These are phyloP conservation scores for Astropecten irregularis DNA, from an alignment of 53 echinoderm and acorn worm species.

Conservation along the genomic window DNA sequence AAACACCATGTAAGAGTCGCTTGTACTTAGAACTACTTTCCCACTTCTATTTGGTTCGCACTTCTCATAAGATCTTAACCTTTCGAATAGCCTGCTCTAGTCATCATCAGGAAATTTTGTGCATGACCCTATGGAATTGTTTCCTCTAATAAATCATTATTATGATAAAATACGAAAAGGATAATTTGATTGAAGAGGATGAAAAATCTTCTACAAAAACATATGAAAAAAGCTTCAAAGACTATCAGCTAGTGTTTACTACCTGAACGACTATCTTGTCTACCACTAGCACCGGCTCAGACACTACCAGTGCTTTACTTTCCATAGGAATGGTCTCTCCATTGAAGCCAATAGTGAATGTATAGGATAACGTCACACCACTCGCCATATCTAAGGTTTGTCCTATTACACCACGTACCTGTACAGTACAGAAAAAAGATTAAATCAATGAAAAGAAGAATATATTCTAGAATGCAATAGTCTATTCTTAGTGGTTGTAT, in stretches of 20 bases:
- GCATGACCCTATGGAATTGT: no score
- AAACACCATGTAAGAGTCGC: no score
- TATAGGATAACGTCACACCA: conserved; percentile 17
- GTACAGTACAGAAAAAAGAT: background rate
- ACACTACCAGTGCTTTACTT: conserved; percentile 18
- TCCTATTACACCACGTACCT: conserved; percentile 31
- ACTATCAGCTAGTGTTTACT: background rate
- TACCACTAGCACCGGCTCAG: conserved; percentile 47
- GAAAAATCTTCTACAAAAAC: no score
- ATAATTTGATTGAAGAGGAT: no score
- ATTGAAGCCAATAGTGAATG: conserved; percentile 44
- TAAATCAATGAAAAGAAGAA: background rate
- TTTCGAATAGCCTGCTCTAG: no score
- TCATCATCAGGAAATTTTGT: no score
- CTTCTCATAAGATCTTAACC: no score
- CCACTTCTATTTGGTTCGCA: no score
- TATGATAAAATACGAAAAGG: no score
- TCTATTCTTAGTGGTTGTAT: background rate
- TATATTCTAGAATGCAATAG: background rate
- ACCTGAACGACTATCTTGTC: conserved; percentile 38
- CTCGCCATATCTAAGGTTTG: conserved; percentile 1
- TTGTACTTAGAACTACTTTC: no score
- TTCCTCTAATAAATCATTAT: no score
- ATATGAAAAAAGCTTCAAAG: no score
- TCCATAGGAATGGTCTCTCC: conserved; percentile 4